Percentiles rank a stretch among this genome's conserved stretches.
Evolutionary conservation across 2,113 vertebrate genomes (phyloP).

Genomic region (Urocynchramus pylzowi): DNA sequence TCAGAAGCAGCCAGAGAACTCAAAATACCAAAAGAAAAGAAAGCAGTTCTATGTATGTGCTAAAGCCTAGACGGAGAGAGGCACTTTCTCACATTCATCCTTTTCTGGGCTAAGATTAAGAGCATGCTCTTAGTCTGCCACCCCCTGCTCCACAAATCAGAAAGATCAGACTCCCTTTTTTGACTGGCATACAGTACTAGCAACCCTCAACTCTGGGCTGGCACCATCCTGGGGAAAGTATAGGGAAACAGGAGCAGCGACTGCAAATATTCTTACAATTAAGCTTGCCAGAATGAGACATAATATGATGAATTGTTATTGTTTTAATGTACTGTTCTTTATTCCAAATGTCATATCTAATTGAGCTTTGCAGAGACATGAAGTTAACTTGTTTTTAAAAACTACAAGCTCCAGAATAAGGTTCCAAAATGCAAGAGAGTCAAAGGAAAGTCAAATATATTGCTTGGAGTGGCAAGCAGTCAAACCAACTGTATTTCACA

Average conservation of each 20-base stretch:
- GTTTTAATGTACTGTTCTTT: background rate
- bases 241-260: background rate
- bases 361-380: background rate
- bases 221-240: background rate
- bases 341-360: background rate
- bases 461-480: background rate
- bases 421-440: background rate
- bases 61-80: background rate
- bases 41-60: background rate
- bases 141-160: background rate
- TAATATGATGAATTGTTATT: background rate
- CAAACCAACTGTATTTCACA: background rate
- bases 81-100: constrained; percentile 12
- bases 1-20: background rate
- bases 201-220: background rate
- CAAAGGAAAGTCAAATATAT: background rate
- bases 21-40: background rate
- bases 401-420: background rate
- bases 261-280: background rate
- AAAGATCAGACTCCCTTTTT: background rate
- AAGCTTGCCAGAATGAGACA: background rate
- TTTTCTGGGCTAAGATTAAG: background rate
- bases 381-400: background rate
- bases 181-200: background rate
- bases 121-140: background rate